phyloP scores from a whole-genome alignment of 2,797 vertebrate genomes.

The Myoxocephalus aenaeus region DNA sequence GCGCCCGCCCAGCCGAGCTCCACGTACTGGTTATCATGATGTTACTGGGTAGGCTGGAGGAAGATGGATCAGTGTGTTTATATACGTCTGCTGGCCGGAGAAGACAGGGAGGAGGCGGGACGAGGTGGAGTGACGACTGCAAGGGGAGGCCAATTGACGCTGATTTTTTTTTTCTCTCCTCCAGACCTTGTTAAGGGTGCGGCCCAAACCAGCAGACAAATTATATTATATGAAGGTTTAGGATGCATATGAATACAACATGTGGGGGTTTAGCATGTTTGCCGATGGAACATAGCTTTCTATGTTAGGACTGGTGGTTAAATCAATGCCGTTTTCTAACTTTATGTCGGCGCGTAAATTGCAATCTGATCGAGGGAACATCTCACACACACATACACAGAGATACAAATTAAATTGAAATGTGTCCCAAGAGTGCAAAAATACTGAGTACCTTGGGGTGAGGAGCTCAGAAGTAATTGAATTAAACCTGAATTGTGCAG shows the following conservation, averaged over 20 bases:
- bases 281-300: conserved; percentile 10
- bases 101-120: conserved; percentile 72
- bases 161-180: conserved; percentile 32
- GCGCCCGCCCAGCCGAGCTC: conserved; percentile 69
- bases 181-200: conserved; percentile 75
- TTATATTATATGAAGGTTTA: conserved; percentile 66
- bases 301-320: background rate
- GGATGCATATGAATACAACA: conserved; percentile 48
- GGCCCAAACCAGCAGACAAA: conserved; percentile 67
- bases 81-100: conserved; percentile 77
- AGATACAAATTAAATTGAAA: conserved; percentile 28
- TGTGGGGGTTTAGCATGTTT: conserved; percentile 5
- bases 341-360: conserved; percentile 8
- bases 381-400: background rate
- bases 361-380: conserved; percentile 1
- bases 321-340: conserved; percentile 4
- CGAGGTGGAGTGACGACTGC: conserved; percentile 69
- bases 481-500: conserved; percentile 44
- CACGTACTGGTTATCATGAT: conserved; percentile 73
- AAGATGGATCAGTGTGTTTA: conserved; percentile 79
- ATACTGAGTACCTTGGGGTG: conserved; percentile 9
- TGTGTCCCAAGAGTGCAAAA: conserved; percentile 13
- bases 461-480: conserved; percentile 42
- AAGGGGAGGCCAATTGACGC: conserved; percentile 69
- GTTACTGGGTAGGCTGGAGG: conserved; percentile 81